Evolutionary conservation across 2,888 invertebrate species (phyloP), one percentile per base, ranked within the genome.

Genomic region (Pyrrhopygopsis socrates): DNA sequence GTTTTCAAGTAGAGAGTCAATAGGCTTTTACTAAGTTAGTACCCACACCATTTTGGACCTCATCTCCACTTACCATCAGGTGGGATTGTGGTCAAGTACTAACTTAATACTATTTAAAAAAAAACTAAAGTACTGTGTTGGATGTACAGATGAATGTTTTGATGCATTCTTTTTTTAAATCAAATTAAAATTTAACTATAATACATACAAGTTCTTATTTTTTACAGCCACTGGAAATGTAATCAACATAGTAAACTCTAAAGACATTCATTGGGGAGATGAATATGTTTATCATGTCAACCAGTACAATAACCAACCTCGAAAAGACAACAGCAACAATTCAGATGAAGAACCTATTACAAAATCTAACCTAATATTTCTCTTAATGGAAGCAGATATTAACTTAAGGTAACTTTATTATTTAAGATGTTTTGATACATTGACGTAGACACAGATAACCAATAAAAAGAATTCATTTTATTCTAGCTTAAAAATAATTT

Each of bases 191-290:
- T n/a, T n/a, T n/a, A n/a, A n/a, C n/a, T 38, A 38, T 38, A 38
- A 63, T 11, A 29, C 29, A 3, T 8, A 65, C 6, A 24, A 15
- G 1, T 60, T 60, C 15, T 27, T 27, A 60, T 60, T 27, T 9
- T 20, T 74, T 74, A n/a, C 95, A 98, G 98, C 98, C 13, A 95
- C 96, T 74, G 98, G 98, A 2, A 97, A 97, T 95, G 98, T 98
- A 3, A 97, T 98, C 68, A 98, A 98, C 90, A 97, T 98, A 89
- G 96, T 98, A 0, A 97, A 98, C 87, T 97, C 97, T 2, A 96
- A 94, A 81, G 96, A 97, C 83, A 95, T 98, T 5, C 97, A 97
- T 29, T 96, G 97, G 93, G 98, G 98, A 2, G 96, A 96, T 82
- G 96, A 96, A 76, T 89, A 96, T 94, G 95, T 97, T 22, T 97